Conservation (phyloP, 2,113 vertebrate species). For the Caranx melampygus region DNA sequence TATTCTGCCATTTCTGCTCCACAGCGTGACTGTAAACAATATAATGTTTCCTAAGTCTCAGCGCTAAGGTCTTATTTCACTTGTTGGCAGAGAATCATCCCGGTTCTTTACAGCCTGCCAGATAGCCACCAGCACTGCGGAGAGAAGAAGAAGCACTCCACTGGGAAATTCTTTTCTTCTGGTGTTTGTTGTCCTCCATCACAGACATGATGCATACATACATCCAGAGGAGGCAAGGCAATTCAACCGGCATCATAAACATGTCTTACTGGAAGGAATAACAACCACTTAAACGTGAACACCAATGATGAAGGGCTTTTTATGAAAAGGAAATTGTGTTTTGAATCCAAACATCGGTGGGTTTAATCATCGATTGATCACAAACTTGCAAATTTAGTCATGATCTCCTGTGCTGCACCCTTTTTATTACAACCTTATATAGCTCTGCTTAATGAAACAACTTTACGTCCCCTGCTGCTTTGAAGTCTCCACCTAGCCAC, state of each 20-base stretch:
- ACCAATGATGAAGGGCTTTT: conserved; percentile 12
- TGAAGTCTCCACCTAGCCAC: conserved; percentile 27
- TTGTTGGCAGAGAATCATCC: conserved; percentile 28
- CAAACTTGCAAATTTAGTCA: conserved; percentile 29
- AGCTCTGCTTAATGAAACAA: conserved; percentile 36
- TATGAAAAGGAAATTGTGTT: conserved; percentile 26
- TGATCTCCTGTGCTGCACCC: conserved; percentile 5
- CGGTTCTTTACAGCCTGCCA: conserved; percentile 48
- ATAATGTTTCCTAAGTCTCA: conserved; percentile 44
- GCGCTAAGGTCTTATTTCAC: conserved; percentile 52
- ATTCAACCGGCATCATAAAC: conserved; percentile 36
- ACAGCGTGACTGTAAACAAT: conserved; percentile 43
- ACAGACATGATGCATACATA: conserved; percentile 44
- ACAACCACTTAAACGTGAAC: conserved; percentile 19
- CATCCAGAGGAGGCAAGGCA: conserved; percentile 37
- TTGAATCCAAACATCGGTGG: conserved; percentile 5
- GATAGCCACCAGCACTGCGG: conserved; percentile 23
- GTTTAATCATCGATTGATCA: conserved; percentile 45
- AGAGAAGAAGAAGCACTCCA: conserved; percentile 27
- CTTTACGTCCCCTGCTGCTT: conserved; percentile 37
- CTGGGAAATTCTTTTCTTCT: conserved; percentile 43
- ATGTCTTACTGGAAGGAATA: conserved; percentile 34
- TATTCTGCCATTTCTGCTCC: conserved; percentile 35
- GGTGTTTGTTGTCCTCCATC: conserved; percentile 51
- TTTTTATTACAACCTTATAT: conserved; percentile 25